Conservation (phyloP, 2,113 vertebrate genomes). For the Burhinus oedicnemus region DNA sequence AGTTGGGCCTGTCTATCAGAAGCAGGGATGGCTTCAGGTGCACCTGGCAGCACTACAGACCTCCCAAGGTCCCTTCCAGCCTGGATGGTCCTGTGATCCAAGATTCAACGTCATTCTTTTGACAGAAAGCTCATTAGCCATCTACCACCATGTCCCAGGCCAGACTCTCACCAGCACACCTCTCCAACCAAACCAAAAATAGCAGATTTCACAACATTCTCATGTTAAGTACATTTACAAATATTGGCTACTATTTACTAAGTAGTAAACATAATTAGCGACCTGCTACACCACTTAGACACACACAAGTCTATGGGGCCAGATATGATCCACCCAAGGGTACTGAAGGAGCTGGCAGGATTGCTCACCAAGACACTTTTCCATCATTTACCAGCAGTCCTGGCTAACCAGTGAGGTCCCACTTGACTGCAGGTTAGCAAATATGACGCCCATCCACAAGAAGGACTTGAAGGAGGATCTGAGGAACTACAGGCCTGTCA, state of each 20-base stretch:
- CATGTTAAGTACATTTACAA: neutral
- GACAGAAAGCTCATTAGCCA: neutral
- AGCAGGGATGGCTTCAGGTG: neutral
- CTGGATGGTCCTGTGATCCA: neutral
- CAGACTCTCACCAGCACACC: neutral
- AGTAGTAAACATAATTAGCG: neutral
- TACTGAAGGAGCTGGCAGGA: neutral
- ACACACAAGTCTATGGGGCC: neutral
- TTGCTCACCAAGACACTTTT: neutral
- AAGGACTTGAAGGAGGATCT: neutral
- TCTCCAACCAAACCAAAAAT: neutral
- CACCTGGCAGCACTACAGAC: neutral
- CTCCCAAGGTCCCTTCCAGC: neutral
- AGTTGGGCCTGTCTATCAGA: too few relatives aligned
- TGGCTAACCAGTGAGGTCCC: neutral
- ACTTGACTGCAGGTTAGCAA: neutral
- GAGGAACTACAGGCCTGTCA: neutral
- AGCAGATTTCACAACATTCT: neutral
- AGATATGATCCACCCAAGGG: accelerated
- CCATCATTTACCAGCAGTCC: neutral
- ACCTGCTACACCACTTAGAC: neutral
- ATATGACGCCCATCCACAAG: neutral
- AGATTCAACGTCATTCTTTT: neutral
- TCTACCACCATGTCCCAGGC: neutral
- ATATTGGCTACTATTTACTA: neutral